Percentiles rank a stretch among this genome's conserved stretches.
Evolutionary conservation across 2,888 invertebrate genomes (phyloP).

Genomic region (Girardia tigrina): DNA sequence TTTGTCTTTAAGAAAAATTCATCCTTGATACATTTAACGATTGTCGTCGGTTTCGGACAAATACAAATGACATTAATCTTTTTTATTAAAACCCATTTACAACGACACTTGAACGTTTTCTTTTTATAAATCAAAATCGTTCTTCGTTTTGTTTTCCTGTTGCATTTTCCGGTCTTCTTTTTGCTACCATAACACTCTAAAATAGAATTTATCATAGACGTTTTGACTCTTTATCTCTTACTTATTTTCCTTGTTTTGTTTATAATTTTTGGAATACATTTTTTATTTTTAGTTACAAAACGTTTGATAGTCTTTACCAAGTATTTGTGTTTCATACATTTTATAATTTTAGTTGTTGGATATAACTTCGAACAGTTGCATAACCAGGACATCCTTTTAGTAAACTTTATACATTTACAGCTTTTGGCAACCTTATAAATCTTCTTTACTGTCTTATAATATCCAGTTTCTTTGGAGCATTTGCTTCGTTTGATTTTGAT

Average conservation of each 20-base stretch:
- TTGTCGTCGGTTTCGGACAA: conserved; percentile 16
- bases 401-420: conserved; percentile 15
- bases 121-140: conserved; percentile 13
- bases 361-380: conserved; percentile 30
- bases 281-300: neutral
- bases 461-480: conserved; percentile 16
- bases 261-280: neutral
- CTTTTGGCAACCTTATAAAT: conserved; percentile 21
- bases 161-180: conserved; percentile 25
- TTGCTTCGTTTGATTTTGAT: conserved; percentile 1
- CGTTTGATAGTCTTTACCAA: neutral
- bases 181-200: conserved; percentile 26
- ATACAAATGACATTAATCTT: conserved; percentile 9
- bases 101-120: neutral
- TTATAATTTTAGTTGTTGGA: neutral
- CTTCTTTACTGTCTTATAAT: neutral
- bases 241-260: neutral
- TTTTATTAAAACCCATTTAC: conserved; percentile 24
- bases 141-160: conserved; percentile 5
- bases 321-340: neutral
- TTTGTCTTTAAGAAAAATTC: neutral
- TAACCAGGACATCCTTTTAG: neutral
- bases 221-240: no score
- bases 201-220: neutral
- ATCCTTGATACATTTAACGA: neutral